Conservation (phyloP, 2,113 vertebrate genomes). For the Notiomystis cincta region DNA sequence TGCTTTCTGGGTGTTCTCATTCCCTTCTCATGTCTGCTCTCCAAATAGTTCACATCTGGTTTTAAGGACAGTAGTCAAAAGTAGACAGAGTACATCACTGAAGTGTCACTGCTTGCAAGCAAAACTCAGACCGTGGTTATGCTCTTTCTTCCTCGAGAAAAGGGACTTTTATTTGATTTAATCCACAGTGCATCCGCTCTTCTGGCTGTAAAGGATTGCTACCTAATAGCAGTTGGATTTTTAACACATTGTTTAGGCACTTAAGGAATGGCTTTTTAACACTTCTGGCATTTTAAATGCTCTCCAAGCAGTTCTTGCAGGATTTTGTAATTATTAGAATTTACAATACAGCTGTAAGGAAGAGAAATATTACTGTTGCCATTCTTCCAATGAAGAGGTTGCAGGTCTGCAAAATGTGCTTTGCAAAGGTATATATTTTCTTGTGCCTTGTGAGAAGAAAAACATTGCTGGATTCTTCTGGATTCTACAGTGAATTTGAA, state of each 20-base stretch:
- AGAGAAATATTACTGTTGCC: not conserved
- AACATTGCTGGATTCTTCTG: not conserved
- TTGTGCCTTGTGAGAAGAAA: not conserved
- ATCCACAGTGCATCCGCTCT: not conserved
- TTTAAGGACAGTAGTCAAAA: not conserved
- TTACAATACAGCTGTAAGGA: not conserved
- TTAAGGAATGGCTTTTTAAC: not conserved
- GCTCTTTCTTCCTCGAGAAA: not conserved
- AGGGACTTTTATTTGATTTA: not conserved
- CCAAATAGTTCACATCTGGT: not conserved
- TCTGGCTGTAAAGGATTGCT: not conserved
- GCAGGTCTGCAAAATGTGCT: not conserved
- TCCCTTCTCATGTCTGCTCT: not conserved
- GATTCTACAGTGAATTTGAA: constrained; percentile 1
- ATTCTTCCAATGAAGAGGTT: not conserved
- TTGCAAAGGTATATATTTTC: not conserved
- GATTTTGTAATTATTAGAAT: not conserved
- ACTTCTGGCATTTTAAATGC: not conserved
- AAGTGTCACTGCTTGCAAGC: not conserved
- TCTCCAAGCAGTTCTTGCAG: not conserved
- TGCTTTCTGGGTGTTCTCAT: not conserved
- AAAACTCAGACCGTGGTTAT: not conserved
- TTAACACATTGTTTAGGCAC: not conserved
- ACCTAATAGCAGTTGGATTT: not conserved
- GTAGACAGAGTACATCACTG: not conserved